Percentiles rank a stretch among this genome's conserved stretches.
phyloP scores from a whole-genome alignment of 2,113 vertebrate species.

The Tor tambroides region DNA sequence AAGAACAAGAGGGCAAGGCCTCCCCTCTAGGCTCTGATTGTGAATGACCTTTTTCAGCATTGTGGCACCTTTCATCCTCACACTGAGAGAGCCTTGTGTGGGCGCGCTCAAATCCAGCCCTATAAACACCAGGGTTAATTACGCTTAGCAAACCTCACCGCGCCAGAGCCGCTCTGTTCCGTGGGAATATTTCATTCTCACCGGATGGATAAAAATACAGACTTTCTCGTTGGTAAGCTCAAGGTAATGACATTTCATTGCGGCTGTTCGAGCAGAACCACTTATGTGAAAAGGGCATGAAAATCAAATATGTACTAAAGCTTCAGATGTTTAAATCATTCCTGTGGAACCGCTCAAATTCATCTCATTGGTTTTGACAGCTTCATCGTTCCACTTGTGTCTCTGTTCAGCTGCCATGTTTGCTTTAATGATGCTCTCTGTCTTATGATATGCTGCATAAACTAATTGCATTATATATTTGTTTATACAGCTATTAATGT shows the following conservation, averaged over 20 bases:
- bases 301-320: conserved; percentile 20
- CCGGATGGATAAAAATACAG: conserved; percentile 30
- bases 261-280: background rate
- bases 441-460: background rate
- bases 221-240: background rate
- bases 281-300: background rate
- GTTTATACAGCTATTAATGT: background rate
- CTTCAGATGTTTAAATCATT: background rate
- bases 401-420: no score
- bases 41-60: conserved; percentile 74
- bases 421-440: no score
- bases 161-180: conserved; percentile 60
- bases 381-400: background rate
- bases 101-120: conserved; percentile 67
- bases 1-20: conserved; percentile 60
- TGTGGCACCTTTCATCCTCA: conserved; percentile 61
- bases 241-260: conserved; percentile 16
- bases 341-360: background rate
- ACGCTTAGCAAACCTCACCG: conserved; percentile 63
- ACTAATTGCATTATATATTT: background rate
- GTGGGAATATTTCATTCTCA: conserved; percentile 48
- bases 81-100: conserved; percentile 75
- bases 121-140: conserved; percentile 73
- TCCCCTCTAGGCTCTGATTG: conserved; percentile 68
- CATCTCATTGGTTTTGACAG: background rate